Conservation (phyloP, 2,113 vertebrate species). For the Pogonocichla stellata region DNA sequence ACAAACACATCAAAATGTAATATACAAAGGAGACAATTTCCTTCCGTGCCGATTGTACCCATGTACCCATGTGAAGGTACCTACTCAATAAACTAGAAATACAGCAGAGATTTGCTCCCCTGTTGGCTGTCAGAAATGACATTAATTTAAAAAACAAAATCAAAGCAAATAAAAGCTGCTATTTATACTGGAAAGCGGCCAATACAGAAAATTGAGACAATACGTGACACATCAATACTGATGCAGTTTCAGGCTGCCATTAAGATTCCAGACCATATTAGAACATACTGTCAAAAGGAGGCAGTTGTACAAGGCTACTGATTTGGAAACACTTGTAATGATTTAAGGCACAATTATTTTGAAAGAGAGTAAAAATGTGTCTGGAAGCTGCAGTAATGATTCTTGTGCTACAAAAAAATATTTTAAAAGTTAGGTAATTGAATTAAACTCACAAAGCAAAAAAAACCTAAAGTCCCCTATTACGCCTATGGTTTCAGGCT, state of each 20-base stretch:
- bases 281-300: conserved; percentile 18
- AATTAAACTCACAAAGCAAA: not conserved
- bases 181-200: not conserved
- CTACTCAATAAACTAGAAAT: not conserved
- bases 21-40: not conserved
- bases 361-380: conserved; percentile 3
- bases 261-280: conserved; percentile 40
- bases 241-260: conserved; percentile 26
- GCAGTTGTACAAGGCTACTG: not conserved
- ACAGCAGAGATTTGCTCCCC: not conserved
- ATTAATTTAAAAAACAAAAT: conserved; percentile 15
- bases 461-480: not conserved
- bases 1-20: not conserved
- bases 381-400: conserved; percentile 1
- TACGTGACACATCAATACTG: conserved; percentile 26
- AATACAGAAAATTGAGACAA: conserved; percentile 7
- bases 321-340: conserved; percentile 35
- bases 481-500: not conserved
- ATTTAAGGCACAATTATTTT: conserved; percentile 35
- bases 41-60: not conserved
- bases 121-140: not conserved
- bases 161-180: not conserved
- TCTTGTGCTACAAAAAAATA: not conserved
- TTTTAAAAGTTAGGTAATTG: not conserved
- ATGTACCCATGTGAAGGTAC: not conserved